Percentiles rank a stretch among this genome's conserved stretches.
phyloP scores from a whole-genome alignment of 2,888 invertebrate genomes.

The Lathronympha strigana region DNA sequence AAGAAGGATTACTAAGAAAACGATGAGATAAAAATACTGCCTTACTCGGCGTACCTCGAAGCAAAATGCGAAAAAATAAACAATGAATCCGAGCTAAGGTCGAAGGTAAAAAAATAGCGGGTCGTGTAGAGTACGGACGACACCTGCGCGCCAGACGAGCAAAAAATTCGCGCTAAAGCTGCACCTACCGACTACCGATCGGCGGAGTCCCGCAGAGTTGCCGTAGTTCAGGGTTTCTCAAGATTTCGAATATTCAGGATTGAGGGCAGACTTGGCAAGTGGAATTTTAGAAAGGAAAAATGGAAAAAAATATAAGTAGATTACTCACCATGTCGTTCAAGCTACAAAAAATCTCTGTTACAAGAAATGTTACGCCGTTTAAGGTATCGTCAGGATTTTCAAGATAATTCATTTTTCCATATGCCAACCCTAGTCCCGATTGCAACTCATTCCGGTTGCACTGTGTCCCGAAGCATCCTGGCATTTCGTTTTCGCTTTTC shows the following conservation, averaged over 20 bases:
- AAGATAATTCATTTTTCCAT: too few relatives aligned
- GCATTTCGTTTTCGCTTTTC: constrained; percentile 26
- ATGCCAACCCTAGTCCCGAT: too few relatives aligned
- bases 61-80: constrained; percentile 39
- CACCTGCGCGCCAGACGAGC: constrained; percentile 43
- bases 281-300: too few relatives aligned
- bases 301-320: too few relatives aligned
- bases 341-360: too few relatives aligned
- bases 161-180: constrained; percentile 39
- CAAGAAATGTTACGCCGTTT: too few relatives aligned
- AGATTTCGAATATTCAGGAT: too few relatives aligned
- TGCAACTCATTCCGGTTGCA: constrained; percentile 29
- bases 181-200: constrained; percentile 29
- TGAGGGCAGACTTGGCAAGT: too few relatives aligned
- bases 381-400: too few relatives aligned
- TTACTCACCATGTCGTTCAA: too few relatives aligned
- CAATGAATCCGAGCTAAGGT: constrained; percentile 41
- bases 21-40: constrained; percentile 39
- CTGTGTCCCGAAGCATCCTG: constrained; percentile 7
- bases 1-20: constrained; percentile 37
- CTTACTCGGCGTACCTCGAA: constrained; percentile 37
- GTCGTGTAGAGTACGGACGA: constrained; percentile 20
- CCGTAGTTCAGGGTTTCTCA: too few relatives aligned
- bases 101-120: constrained; percentile 39
- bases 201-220: constrained; percentile 26